phyloP scores from a whole-genome alignment of 2,888 invertebrate genomes.

The Euphydryas editha region DNA sequence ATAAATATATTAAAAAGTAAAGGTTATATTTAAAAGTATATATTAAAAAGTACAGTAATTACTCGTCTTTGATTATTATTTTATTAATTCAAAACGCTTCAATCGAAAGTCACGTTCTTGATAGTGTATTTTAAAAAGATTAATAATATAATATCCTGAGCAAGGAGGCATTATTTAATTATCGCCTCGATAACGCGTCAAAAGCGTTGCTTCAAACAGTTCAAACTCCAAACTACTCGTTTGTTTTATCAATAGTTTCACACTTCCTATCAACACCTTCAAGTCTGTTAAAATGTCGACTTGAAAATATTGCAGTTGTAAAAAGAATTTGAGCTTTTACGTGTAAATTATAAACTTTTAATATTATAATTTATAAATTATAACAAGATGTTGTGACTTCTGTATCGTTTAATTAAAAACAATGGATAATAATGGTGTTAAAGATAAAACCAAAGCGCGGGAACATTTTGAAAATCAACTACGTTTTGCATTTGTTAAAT shows the following conservation, averaged over 20 bases:
- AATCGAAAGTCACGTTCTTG: no score
- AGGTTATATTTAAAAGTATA: no score
- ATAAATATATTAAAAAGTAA: no score
- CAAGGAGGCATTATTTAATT: no score
- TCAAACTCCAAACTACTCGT: constrained; percentile 54
- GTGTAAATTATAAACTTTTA: not conserved
- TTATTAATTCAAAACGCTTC: no score
- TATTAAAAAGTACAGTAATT: no score
- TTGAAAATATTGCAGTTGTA: constrained; percentile 8
- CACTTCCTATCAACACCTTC: constrained; percentile 53
- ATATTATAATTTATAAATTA: no score
- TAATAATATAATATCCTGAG: no score
- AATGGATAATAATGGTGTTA: constrained; percentile 54
- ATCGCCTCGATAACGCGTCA: constrained; percentile 12
- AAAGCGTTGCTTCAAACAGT: constrained; percentile 23
- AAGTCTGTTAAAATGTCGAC: constrained; percentile 22
- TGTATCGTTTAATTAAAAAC: not conserved
- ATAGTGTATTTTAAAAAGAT: no score
- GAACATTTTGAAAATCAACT: constrained; percentile 75
- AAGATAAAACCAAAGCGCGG: constrained; percentile 69
- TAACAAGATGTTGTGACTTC: not conserved
- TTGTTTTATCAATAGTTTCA: constrained; percentile 78
- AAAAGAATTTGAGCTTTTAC: not conserved
- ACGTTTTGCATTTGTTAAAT: constrained; percentile 69
- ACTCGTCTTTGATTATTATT: no score